Evolutionary conservation across 2,888 invertebrate species (phyloP).

Genomic region (Temnothorax ravouxi): DNA sequence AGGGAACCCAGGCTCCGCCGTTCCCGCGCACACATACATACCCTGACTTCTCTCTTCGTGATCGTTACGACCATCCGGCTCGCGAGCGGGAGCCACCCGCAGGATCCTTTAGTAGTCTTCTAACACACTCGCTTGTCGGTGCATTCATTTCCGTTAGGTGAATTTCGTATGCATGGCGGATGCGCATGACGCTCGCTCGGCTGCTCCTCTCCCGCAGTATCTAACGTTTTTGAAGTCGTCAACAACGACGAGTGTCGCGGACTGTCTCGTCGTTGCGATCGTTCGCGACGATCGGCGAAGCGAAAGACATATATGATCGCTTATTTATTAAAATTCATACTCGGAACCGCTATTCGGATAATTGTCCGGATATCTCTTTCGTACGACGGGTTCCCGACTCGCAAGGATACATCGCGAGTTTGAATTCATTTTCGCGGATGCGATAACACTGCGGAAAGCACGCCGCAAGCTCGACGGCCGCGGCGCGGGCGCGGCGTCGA

Average conservation of each 20-base stretch:
- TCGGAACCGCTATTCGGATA: not conserved
- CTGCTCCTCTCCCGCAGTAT: not conserved
- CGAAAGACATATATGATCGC: not conserved
- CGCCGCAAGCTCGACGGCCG: constrained; percentile 11
- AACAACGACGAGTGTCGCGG: not conserved
- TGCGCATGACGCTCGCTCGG: constrained; percentile 7
- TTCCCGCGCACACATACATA: too few species aligned
- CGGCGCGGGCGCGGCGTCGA: constrained; percentile 24
- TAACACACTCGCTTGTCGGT: constrained; percentile 37
- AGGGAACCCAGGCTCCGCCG: constrained; percentile 3
- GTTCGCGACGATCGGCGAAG: not conserved
- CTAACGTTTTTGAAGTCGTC: constrained; percentile 27
- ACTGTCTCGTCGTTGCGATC: constrained; percentile 2
- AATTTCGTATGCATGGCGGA: constrained; percentile 50
- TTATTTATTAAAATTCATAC: not conserved
- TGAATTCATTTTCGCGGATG: constrained; percentile 44
- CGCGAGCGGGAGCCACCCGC: constrained; percentile 61
- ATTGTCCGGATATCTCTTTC: not conserved
- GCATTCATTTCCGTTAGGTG: constrained; percentile 54
- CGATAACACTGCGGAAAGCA: constrained; percentile 18
- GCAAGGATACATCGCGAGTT: constrained; percentile 7
- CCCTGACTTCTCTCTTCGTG: constrained; percentile 55
- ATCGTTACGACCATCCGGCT: constrained; percentile 76
- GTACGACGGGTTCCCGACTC: not conserved
- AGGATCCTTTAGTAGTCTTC: constrained; percentile 61